These are phyloP conservation scores for Mus pahari DNA, from an alignment of 2,113 vertebrate genomes.

Conservation along the genomic window DNA sequence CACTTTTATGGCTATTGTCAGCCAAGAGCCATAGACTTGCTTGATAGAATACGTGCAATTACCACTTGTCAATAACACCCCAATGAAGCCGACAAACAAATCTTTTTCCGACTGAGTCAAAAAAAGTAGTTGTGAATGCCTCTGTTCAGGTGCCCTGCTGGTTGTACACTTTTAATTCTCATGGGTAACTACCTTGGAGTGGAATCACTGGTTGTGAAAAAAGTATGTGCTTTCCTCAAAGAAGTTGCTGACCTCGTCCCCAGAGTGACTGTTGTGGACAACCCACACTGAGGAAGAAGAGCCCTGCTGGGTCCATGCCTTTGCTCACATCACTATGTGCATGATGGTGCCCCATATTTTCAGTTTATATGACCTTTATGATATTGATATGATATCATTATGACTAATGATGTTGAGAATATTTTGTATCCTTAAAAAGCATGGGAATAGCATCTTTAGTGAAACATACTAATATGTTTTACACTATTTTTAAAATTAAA, in stretches of 20 bases:
- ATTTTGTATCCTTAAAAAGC: not conserved
- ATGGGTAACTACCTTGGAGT: not conserved
- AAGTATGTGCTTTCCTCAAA: not conserved
- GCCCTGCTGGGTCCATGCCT: not conserved
- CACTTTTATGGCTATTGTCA: not conserved
- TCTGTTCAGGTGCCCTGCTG: not conserved
- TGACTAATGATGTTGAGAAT: not conserved
- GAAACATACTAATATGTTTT: not conserved
- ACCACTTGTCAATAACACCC: not conserved
- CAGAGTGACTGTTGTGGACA: no score
- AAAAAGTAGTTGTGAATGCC: not conserved
- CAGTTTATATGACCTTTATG: not conserved
- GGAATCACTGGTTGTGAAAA: not conserved
- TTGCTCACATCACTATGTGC: not conserved
- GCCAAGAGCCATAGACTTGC: not conserved
- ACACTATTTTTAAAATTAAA: not conserved
- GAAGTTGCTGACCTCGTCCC: not conserved
- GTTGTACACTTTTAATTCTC: not conserved
- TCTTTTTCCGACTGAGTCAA: not conserved
- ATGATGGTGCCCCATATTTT: not conserved
- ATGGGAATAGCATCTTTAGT: not conserved
- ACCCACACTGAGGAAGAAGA: not conserved
- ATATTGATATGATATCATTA: no score
- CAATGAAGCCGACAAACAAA: not conserved
- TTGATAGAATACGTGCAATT: not conserved